A percentile compares a stretch with the other conserved stretches of the same genome.
Evolutionary conservation across 2,113 vertebrate species (phyloP).

Genomic region (Cygnus atratus): DNA sequence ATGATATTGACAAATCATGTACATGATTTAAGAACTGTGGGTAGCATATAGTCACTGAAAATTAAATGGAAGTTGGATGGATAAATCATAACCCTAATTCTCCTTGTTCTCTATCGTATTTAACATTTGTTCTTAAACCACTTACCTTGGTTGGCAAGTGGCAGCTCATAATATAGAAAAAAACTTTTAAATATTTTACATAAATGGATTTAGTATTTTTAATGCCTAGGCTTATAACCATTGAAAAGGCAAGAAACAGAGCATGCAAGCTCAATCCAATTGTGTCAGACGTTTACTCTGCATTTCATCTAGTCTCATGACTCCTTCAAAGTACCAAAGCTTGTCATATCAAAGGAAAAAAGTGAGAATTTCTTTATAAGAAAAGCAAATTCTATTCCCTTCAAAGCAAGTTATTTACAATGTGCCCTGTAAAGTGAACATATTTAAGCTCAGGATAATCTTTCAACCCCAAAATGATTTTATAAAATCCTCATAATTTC

Average conservation of each 20-base stretch:
- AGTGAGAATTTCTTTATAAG: neutral
- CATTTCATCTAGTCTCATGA: neutral
- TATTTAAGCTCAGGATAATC: neutral
- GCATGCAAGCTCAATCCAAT: neutral
- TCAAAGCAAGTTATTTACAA: neutral
- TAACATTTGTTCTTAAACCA: conserved; percentile 7
- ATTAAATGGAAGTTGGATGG: neutral
- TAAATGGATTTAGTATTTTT: neutral
- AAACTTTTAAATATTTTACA: neutral
- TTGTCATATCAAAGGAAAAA: neutral
- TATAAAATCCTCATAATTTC: neutral
- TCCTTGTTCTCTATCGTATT: neutral
- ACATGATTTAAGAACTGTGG: neutral
- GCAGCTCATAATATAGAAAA: conserved; percentile 25
- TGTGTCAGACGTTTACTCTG: neutral
- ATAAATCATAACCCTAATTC: neutral
- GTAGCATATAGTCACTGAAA: neutral
- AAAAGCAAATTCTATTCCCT: neutral
- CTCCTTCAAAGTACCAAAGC: neutral
- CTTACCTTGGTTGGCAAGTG: conserved; percentile 29
- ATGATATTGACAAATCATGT: neutral
- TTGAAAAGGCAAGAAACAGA: neutral
- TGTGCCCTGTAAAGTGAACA: neutral
- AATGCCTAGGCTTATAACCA: neutral
- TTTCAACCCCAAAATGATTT: neutral